phyloP scores from a whole-genome alignment of 2,888 invertebrate genomes.

The Drosophila colorata region DNA sequence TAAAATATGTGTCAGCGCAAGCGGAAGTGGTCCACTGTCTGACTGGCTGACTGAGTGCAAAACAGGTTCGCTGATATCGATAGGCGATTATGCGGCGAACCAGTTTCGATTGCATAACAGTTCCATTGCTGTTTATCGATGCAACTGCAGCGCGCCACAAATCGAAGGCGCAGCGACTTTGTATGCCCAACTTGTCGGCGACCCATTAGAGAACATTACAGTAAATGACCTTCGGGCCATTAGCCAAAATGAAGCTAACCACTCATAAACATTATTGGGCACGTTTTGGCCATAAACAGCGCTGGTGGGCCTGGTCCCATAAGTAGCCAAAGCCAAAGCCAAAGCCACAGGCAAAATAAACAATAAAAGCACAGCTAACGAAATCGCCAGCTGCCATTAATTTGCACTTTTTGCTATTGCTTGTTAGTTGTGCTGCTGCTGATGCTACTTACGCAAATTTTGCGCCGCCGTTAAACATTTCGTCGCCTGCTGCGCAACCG shows the following conservation, averaged over 20 bases:
- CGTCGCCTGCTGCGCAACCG: conserved; percentile 58
- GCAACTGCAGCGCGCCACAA: conserved; percentile 14
- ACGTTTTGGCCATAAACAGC: conserved; percentile 67
- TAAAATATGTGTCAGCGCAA: conserved; percentile 48
- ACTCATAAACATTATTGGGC: conserved; percentile 57
- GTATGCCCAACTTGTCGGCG: conserved; percentile 18
- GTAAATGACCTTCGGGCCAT: conserved; percentile 48
- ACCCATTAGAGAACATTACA: conserved; percentile 52
- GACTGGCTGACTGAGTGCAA: conserved; percentile 31
- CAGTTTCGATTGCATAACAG: conserved; percentile 54
- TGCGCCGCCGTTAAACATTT: conserved; percentile 62
- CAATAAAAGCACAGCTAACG: conserved; percentile 34
- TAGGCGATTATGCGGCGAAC: conserved; percentile 33
- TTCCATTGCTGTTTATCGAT: conserved; percentile 22
- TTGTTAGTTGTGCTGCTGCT: conserved; percentile 10
- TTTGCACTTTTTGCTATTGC: conserved; percentile 46
- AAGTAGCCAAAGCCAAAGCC: conserved; percentile 29
- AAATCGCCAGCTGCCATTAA: conserved; percentile 15
- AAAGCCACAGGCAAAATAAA: conserved; percentile 31
- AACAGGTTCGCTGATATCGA: conserved; percentile 46
- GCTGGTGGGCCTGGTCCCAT: conserved; percentile 22
- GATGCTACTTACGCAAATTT: conserved; percentile 82
- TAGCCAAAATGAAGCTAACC: conserved; percentile 32
- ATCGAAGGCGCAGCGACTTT: conserved; percentile 16
- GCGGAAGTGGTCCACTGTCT: conserved; percentile 54